Percentiles rank a stretch among this genome's conserved stretches.
Conservation (phyloP, 1,140 invertebrate species). For the Drepana arcuata region DNA sequence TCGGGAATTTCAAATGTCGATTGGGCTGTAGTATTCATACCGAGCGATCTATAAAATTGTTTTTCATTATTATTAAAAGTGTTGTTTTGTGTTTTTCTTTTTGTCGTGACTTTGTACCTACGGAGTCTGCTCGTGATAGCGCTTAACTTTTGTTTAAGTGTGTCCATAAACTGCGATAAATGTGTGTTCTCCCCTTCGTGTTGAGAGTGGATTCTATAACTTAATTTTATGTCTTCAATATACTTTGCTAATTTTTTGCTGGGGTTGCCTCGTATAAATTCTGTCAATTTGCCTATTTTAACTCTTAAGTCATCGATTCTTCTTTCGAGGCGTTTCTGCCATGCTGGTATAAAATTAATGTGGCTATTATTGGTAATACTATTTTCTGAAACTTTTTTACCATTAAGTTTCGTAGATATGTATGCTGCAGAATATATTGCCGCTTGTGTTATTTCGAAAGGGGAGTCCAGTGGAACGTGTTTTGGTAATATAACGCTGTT, state of each 20-base stretch:
- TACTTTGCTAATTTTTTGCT: neutral
- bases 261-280: slow-evolving; percentile 8
- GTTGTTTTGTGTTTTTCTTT: slow-evolving; percentile 9
- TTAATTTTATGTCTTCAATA: slow-evolving; percentile 3
- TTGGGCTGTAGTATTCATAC: neutral
- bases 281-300: slow-evolving; percentile 9
- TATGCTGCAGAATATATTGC: slow-evolving; percentile 13
- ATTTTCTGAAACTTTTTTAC: slow-evolving; percentile 6
- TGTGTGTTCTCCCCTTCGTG: slow-evolving; percentile 6
- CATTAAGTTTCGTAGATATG: slow-evolving; percentile 10
- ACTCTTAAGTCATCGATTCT: slow-evolving; percentile 4
- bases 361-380: neutral
- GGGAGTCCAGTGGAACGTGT: slow-evolving; percentile 10
- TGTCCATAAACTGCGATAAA: slow-evolving; percentile 3
- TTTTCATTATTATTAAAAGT: slow-evolving; percentile 14
- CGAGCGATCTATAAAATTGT: slow-evolving; percentile 14
- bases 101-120: slow-evolving; percentile 5
- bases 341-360: neutral
- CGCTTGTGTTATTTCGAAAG: slow-evolving; percentile 5
- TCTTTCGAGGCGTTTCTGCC: slow-evolving; percentile 1
- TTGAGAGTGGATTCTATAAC: slow-evolving; percentile 7
- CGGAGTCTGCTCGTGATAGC: slow-evolving; percentile 9
- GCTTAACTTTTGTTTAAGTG: slow-evolving; percentile 12
- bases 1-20: neutral
- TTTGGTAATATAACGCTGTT: slow-evolving; percentile 3